These are phyloP conservation scores for Phyllotreta cruciferae DNA, from an alignment of 2,888 invertebrate species.

Conservation along the genomic window DNA sequence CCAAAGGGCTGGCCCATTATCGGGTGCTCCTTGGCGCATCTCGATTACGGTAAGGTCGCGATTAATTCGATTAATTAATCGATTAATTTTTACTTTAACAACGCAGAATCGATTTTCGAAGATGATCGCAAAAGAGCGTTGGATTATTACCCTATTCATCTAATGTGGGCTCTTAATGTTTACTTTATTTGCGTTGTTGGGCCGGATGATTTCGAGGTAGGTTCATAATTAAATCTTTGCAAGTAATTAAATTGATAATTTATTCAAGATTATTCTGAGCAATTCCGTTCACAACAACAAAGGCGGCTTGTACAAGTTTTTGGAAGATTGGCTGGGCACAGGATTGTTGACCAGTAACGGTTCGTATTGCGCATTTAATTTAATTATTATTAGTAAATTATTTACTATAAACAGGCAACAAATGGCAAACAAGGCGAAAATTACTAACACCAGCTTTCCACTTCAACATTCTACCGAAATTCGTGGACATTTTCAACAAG, in stretches of 20 bases:
- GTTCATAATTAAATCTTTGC: background rate
- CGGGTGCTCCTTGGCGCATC: conserved; percentile 1
- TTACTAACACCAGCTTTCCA: conserved; percentile 45
- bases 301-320: conserved; percentile 33
- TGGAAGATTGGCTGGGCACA: conserved; percentile 43
- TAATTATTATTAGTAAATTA: background rate
- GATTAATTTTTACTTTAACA: no score
- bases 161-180: conserved; percentile 11
- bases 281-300: conserved; percentile 38
- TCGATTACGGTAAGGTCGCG: no score
- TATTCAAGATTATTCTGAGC: conserved; percentile 33
- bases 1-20: conserved; percentile 14
- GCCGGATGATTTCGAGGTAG: conserved; percentile 12
- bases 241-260: background rate
- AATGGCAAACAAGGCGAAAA: conserved; percentile 43
- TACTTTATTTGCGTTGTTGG: background rate
- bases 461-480: conserved; percentile 42
- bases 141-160: conserved; percentile 18
- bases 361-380: conserved; percentile 17
- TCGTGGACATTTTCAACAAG: conserved; percentile 40
- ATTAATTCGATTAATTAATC: no score
- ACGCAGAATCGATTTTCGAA: conserved; percentile 7
- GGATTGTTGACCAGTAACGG: conserved; percentile 42
- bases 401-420: conserved; percentile 27
- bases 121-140: conserved; percentile 8